Conservation (phyloP, 2,888 invertebrate genomes). For the Brachyopa scutellaris region DNA sequence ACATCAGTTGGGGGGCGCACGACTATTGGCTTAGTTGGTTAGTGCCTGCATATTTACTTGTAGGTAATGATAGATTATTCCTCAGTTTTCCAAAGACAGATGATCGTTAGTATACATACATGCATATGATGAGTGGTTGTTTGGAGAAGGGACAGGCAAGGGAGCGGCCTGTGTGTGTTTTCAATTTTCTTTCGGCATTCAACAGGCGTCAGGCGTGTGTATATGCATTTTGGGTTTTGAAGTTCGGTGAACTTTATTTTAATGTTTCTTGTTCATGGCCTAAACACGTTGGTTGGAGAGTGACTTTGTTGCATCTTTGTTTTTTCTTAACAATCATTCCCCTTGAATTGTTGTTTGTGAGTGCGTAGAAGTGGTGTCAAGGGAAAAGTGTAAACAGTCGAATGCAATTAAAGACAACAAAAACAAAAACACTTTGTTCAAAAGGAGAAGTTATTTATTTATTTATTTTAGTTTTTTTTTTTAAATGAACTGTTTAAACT, state of each 20-base stretch:
- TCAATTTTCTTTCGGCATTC: constrained; percentile 18
- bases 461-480: too few relatives aligned
- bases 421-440: too few relatives aligned
- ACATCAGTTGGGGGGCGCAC: constrained; percentile 26
- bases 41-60: constrained; percentile 26
- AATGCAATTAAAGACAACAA: too few relatives aligned
- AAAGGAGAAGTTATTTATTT: too few relatives aligned
- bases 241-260: constrained; percentile 47
- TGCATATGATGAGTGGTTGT: too few relatives aligned
- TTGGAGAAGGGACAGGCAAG: not conserved
- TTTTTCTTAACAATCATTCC: not conserved
- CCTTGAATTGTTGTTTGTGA: constrained; percentile 1
- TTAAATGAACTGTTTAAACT: too few relatives aligned
- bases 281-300: not conserved
- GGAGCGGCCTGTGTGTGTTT: constrained; percentile 19
- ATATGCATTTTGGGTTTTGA: not conserved
- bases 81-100: constrained; percentile 11
- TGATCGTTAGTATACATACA: constrained; percentile 8
- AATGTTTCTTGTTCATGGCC: constrained; percentile 16
- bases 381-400: not conserved
- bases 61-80: constrained; percentile 49
- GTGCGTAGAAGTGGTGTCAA: not conserved
- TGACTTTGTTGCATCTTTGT: not conserved
- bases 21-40: constrained; percentile 45
- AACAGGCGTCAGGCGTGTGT: not conserved